Conservation (phyloP, 2,888 invertebrate genomes). For the Mimas tiliae region DNA sequence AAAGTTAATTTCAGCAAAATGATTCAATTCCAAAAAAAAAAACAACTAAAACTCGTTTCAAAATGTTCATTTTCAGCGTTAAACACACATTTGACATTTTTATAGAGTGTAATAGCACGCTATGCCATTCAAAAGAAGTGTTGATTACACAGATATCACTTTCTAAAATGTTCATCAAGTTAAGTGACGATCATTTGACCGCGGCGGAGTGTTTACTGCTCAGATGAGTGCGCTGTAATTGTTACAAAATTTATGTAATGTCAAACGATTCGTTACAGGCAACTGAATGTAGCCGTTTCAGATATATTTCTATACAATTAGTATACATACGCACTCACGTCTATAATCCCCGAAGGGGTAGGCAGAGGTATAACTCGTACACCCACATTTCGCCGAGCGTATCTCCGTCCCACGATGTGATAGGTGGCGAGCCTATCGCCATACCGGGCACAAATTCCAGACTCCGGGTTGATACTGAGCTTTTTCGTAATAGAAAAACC, state of each 20-base stretch:
- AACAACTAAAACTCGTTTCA: not conserved
- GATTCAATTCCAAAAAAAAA: not conserved
- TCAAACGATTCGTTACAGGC: too few species aligned
- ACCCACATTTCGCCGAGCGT: too few species aligned
- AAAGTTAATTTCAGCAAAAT: not conserved
- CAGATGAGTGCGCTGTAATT: not conserved
- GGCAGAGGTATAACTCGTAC: too few species aligned
- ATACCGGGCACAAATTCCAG: too few species aligned
- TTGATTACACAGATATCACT: conserved; percentile 10
- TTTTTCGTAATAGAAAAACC: too few species aligned
- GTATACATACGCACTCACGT: too few species aligned
- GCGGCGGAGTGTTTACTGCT: not conserved
- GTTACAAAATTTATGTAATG: not conserved
- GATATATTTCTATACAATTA: too few species aligned
- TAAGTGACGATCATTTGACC: not conserved
- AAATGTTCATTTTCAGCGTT: not conserved
- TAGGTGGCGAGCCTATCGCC: too few species aligned
- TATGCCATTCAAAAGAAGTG: conserved; percentile 25
- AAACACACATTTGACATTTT: conserved; percentile 29
- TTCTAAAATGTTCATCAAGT: conserved; percentile 8
- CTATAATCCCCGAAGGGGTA: too few species aligned
- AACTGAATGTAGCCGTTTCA: too few species aligned
- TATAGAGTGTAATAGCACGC: conserved; percentile 48
- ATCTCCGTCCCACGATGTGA: too few species aligned
- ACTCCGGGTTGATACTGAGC: too few species aligned